Conservation (phyloP, 2,797 vertebrate species). For the Rhinophrynus dorsalis region DNA sequence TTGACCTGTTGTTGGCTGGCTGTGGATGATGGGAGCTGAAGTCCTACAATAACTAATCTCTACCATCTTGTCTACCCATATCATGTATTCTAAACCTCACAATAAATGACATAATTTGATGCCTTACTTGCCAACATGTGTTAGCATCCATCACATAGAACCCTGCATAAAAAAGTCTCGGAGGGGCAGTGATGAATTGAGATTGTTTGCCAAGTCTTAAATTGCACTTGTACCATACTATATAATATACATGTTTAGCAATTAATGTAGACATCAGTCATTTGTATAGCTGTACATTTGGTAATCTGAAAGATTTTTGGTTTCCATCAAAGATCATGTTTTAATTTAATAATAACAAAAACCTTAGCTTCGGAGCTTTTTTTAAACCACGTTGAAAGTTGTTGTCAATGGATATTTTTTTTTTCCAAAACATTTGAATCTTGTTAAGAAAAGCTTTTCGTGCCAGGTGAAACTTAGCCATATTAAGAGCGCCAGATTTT, state of each 20-base stretch:
- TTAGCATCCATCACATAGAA: constrained; percentile 11
- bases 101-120: neutral
- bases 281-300: constrained; percentile 13
- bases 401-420: constrained; percentile 27
- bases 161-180: constrained; percentile 8
- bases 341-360: constrained; percentile 31
- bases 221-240: constrained; percentile 11
- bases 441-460: constrained; percentile 18
- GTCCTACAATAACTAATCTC: too few species aligned
- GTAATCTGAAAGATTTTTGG: constrained; percentile 25
- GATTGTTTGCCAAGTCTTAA: constrained; percentile 5
- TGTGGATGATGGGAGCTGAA: too few species aligned
- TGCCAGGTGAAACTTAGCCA: constrained; percentile 35
- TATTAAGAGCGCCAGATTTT: constrained; percentile 13
- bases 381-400: constrained; percentile 39
- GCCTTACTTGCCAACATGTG: neutral
- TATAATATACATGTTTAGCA: constrained; percentile 36
- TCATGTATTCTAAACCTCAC: too few species aligned
- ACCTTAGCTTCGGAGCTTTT: neutral
- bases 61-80: too few species aligned
- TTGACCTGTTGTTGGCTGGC: too few species aligned
- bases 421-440: constrained; percentile 27
- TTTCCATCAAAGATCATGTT: constrained; percentile 36
- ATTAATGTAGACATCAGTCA: constrained; percentile 31
- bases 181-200: neutral